Conservation (phyloP, 2,113 vertebrate genomes). For the Myiopsitta monachus region DNA sequence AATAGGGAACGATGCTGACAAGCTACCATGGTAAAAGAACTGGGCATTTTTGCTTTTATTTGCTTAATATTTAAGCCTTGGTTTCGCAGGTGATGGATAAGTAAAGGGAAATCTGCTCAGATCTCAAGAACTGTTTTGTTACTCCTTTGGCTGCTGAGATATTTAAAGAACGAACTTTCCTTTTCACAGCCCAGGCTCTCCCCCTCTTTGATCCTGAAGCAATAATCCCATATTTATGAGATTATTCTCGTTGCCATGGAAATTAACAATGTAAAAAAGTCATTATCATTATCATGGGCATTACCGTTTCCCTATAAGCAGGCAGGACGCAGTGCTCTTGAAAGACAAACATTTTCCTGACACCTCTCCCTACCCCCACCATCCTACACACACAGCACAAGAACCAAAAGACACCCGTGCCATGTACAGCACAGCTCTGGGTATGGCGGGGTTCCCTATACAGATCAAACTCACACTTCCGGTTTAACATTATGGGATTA, state of each 20-base stretch:
- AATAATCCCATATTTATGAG: slow-evolving; percentile 53
- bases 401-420: not conserved
- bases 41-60: not conserved
- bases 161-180: slow-evolving; percentile 7
- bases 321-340: not conserved
- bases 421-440: accelerated
- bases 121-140: not conserved
- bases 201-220: slow-evolving; percentile 30
- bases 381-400: not conserved
- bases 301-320: not conserved
- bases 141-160: not conserved
- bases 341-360: not conserved
- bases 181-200: not conserved
- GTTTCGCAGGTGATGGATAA: not conserved
- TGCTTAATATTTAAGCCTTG: not conserved
- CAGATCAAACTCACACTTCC: not conserved
- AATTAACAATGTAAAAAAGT: slow-evolving; percentile 4
- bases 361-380: not conserved
- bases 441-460: not conserved
- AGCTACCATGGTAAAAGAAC: not conserved
- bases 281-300: not conserved
- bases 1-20: not conserved
- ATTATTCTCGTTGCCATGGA: slow-evolving; percentile 55
- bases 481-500: not conserved
- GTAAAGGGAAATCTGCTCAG: not conserved